Conservation (phyloP, 2,113 vertebrate genomes). For the Enhydra lutris region DNA sequence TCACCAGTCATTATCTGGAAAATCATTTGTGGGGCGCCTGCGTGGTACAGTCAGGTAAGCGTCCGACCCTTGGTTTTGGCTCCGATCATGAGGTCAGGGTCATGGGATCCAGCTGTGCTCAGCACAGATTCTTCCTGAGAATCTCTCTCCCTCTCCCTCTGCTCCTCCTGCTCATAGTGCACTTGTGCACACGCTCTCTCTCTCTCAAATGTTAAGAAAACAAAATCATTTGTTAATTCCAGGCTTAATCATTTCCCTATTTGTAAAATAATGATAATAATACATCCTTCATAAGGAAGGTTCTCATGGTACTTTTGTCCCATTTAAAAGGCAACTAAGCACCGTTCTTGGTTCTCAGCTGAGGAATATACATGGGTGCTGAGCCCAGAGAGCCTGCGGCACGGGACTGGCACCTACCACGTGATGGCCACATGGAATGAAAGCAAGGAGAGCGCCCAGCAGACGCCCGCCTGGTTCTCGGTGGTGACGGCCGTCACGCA, state of each 20-base stretch:
- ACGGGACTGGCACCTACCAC: conserved; percentile 52
- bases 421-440: background rate
- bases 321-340: background rate
- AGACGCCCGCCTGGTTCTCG: background rate
- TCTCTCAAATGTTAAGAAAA: background rate
- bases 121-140: background rate
- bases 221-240: background rate
- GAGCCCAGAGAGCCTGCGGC: conserved; percentile 22
- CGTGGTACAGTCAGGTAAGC: background rate
- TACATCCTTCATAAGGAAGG: background rate
- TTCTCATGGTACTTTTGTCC: background rate
- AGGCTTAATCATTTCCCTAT: background rate
- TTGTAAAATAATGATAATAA: background rate
- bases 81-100: background rate
- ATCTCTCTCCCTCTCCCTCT: background rate
- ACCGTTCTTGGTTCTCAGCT: conserved; percentile 36
- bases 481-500: conserved; percentile 15
- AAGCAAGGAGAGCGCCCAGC: background rate
- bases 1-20: background rate
- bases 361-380: conserved; percentile 67
- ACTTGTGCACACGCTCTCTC: fast-evolving
- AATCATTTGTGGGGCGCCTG: background rate
- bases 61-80: background rate
- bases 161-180: background rate
- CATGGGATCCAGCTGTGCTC: background rate